Evolutionary conservation across 2,888 invertebrate genomes (phyloP), one percentile per base, ranked within the genome.

Genomic region (Drosophila paranaensis): DNA sequence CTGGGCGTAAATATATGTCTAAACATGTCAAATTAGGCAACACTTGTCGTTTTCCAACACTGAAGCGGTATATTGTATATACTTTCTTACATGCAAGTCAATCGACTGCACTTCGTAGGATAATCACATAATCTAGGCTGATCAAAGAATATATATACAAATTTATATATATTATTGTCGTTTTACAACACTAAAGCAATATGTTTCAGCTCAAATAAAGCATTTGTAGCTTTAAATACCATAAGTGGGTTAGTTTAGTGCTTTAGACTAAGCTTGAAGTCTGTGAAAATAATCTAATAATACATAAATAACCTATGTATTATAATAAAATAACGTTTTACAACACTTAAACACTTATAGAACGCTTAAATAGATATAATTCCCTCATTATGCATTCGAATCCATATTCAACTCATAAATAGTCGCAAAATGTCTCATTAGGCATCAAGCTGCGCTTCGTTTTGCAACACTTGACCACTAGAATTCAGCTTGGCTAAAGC

Each of bases 401-500:
- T 6, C 1, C 2, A 13, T 25, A 45, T 25, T 11, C 30, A 30
- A 8, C 13, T 13, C 6, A 27, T n/a, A 5, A 46, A n/a, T n/a
- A 10, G 27, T n/a, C n/a, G 2, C 1, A 6, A 2, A 48, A 25
- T 5, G 30, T 33, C 0, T 6, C 11, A 11, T 48, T 1, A 33
- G 33, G 11, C 11, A 33, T 6, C 16, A 11, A 16, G n/a, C 48
- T 2, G 5, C 2, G 30, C 25, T 3, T 20, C 53, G n/a, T 53
- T 53, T 39, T 53, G 3, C 53, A 53, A 53, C 53, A 53, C 53
- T 53, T 8, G 13, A 35, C 33, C 16, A 3, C 33, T 50, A 35
- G 33, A 33, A 33, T 2, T 10, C 6, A 16, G 11, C 13, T 8
- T 2, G 8, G 16, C 10, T 20, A 25, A 43, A 14, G 16, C 10